A percentile compares a stretch with the other conserved stretches of the same genome.
Evolutionary conservation across 2,888 invertebrate species (phyloP).

Genomic region (Craniophora ligustri): DNA sequence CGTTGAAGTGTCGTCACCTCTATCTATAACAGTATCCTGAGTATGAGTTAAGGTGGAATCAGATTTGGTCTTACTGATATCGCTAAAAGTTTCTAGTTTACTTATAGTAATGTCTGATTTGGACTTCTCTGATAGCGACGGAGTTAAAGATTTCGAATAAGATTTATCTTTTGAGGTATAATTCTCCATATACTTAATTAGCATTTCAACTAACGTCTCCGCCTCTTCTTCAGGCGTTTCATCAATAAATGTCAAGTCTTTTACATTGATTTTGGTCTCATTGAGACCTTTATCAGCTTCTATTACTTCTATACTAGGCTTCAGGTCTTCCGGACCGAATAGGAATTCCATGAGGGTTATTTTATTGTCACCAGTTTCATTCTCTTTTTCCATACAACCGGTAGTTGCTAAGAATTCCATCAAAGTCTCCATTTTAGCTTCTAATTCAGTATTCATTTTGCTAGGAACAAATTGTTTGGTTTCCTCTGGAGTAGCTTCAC

Average conservation of each 20-base stretch:
- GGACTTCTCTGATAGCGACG: conserved; percentile 81
- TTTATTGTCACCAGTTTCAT: conserved; percentile 74
- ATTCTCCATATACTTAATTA: conserved; percentile 84
- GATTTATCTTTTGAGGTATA: conserved; percentile 72
- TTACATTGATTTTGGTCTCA: conserved; percentile 78
- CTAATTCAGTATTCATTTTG: conserved; percentile 78
- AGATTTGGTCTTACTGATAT: conserved; percentile 84
- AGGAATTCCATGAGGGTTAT: conserved; percentile 86
- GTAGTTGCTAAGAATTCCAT: conserved; percentile 83
- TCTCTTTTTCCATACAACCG: conserved; percentile 79
- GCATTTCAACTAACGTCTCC: conserved; percentile 81
- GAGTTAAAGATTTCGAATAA: conserved; percentile 73
- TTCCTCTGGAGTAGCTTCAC: conserved; percentile 76
- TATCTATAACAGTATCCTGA: conserved; percentile 83
- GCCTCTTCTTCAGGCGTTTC: conserved; percentile 83
- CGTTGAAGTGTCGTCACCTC: conserved; percentile 61
- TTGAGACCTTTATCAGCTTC: conserved; percentile 70
- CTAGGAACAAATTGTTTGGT: conserved; percentile 67
- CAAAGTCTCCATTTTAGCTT: conserved; percentile 85
- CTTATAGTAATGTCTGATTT: conserved; percentile 85
- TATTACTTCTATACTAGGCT: conserved; percentile 73
- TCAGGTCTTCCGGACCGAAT: conserved; percentile 78
- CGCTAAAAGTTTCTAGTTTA: conserved; percentile 80
- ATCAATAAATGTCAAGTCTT: conserved; percentile 80
- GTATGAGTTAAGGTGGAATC: conserved; percentile 84